A percentile compares a stretch with the other conserved stretches of the same genome.
Conservation (phyloP, 2,797 vertebrate genomes). For the Streptopelia turtur region DNA sequence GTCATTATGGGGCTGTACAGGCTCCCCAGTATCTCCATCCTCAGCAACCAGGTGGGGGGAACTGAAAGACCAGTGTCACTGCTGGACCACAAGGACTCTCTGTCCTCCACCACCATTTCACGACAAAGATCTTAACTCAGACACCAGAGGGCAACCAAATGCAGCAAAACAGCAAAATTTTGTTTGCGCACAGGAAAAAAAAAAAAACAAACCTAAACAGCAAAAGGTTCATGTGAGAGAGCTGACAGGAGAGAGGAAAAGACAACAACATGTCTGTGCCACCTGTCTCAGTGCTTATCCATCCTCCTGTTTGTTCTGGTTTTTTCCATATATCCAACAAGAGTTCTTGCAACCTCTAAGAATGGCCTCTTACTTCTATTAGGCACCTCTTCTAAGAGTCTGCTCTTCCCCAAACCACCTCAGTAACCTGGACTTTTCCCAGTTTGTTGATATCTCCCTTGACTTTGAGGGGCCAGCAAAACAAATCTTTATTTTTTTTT, state of each 20-base stretch:
- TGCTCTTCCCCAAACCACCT: background rate
- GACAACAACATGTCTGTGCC: background rate
- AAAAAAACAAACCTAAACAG: background rate
- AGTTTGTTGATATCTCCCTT: background rate
- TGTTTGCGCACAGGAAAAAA: background rate
- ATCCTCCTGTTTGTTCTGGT: background rate
- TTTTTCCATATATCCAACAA: background rate
- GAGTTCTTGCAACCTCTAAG: background rate
- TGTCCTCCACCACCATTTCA: background rate
- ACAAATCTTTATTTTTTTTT: background rate
- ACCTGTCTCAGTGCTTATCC: background rate
- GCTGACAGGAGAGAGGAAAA: background rate
- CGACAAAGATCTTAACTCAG: background rate
- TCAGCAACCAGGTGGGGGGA: background rate
- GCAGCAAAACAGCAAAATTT: background rate
- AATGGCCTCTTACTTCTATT: background rate
- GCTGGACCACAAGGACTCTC: background rate
- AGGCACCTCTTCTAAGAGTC: background rate
- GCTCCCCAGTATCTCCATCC: background rate
- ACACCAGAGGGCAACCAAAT: slow-evolving; percentile 33
- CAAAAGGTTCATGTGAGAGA: background rate
- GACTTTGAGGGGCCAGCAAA: background rate
- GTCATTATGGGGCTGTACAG: background rate
- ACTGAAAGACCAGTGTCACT: background rate
- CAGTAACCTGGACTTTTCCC: background rate